A percentile compares a stretch with the other conserved stretches of the same genome.
These are phyloP conservation scores for Smittia sp. DNA, from an alignment of 2,888 invertebrate genomes.

Conservation along the genomic window DNA sequence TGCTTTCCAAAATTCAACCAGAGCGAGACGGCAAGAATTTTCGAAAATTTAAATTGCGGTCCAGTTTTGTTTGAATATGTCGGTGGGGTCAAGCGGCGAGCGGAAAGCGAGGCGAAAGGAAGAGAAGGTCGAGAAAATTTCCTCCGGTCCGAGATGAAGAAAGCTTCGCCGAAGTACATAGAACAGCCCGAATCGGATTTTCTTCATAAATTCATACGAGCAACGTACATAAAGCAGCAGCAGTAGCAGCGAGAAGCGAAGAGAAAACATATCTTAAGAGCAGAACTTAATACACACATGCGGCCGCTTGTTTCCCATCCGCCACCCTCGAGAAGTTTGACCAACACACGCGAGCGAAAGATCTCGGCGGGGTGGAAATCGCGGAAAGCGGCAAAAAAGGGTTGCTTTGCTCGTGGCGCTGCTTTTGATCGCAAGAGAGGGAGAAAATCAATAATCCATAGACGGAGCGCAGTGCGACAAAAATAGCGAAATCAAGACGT, in stretches of 20 bases:
- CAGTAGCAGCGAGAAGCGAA: neutral
- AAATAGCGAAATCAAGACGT: conserved; percentile 2
- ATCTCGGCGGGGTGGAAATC: conserved; percentile 10
- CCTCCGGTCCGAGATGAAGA: neutral
- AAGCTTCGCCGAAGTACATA: neutral
- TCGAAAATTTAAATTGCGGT: conserved; percentile 40
- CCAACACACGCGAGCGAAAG: conserved; percentile 35
- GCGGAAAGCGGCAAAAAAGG: conserved; percentile 25
- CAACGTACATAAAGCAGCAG: neutral
- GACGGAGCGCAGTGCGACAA: conserved; percentile 36
- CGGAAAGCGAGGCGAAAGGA: neutral
- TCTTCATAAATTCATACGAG: conserved; percentile 37
- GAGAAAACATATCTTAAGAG: conserved; percentile 3
- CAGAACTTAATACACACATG: conserved; percentile 14
- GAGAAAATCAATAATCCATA: conserved; percentile 41
- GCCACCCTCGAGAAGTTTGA: conserved; percentile 19
- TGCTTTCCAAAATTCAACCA: conserved; percentile 35
- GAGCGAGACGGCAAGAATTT: conserved; percentile 39
- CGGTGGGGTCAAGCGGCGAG: conserved; percentile 16
- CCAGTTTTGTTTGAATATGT: conserved; percentile 14
- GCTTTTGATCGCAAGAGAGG: neutral
- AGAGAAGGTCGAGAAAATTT: conserved; percentile 12
- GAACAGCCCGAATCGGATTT: conserved; percentile 11
- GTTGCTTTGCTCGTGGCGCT: neutral
- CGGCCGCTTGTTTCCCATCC: neutral